Evolutionary conservation across 2,113 vertebrate genomes (phyloP).

Genomic region (Macquaria ambigua): DNA sequence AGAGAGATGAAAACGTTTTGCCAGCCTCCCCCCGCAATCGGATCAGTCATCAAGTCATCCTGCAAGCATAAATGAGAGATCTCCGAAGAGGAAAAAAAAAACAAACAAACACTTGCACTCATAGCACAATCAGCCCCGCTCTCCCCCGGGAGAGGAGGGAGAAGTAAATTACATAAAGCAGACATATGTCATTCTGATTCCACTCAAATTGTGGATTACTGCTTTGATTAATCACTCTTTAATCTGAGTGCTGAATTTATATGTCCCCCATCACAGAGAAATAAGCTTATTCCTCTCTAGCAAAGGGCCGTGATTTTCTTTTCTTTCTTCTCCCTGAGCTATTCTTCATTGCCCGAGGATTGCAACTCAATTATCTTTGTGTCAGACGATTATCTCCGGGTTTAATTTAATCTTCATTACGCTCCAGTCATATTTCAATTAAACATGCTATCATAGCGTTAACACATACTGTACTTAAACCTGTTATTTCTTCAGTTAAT

Average conservation of each 20-base stretch:
- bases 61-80: constrained; percentile 52
- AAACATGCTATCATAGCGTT: constrained; percentile 89
- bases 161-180: constrained; percentile 84
- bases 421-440: constrained; percentile 94
- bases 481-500: constrained; percentile 90
- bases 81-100: constrained; percentile 47
- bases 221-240: constrained; percentile 88
- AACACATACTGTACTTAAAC: constrained; percentile 90
- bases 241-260: constrained; percentile 87
- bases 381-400: constrained; percentile 93
- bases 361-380: constrained; percentile 93
- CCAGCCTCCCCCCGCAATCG: constrained; percentile 59
- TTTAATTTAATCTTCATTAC: constrained; percentile 96
- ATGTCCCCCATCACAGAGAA: constrained; percentile 78
- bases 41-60: constrained; percentile 78
- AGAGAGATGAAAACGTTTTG: constrained; percentile 71
- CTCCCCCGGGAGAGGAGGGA: constrained; percentile 31
- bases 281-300: constrained; percentile 82
- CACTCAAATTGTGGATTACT: constrained; percentile 85
- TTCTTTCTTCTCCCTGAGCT: constrained; percentile 78
- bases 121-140: constrained; percentile 46
- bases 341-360: constrained; percentile 86
- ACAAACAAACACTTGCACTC: constrained; percentile 26
- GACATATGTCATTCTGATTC: constrained; percentile 82
- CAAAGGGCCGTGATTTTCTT: constrained; percentile 82